A percentile compares a stretch with the other conserved stretches of the same genome.
These are phyloP conservation scores for Corella eumyota DNA, from an alignment of 23 tunicate genomes.

Conservation along the genomic window DNA sequence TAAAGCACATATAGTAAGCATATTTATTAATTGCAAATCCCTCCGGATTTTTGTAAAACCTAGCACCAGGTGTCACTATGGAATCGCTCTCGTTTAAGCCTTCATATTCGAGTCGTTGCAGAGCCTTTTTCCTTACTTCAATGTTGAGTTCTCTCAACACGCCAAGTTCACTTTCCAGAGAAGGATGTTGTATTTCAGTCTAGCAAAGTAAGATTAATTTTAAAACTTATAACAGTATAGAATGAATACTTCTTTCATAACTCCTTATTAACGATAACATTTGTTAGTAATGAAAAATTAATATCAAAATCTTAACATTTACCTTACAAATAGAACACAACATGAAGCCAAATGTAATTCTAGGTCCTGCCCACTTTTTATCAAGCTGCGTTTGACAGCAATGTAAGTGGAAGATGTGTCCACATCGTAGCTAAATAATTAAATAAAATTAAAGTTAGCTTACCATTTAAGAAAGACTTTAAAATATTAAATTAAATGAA, in stretches of 20 bases:
- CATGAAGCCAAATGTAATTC: slow-evolving; percentile 62
- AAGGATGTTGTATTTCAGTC: slow-evolving; percentile 43
- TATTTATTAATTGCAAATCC: slow-evolving; percentile 73
- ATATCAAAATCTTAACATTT: not conserved
- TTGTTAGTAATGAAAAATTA: too few species aligned
- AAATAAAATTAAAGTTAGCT: not conserved
- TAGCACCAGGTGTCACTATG: slow-evolving; percentile 30
- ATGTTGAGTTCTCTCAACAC: slow-evolving; percentile 30
- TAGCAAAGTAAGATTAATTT: too few species aligned
- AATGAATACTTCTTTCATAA: too few species aligned
- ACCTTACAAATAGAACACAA: slow-evolving; percentile 77
- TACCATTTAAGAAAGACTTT: not conserved
- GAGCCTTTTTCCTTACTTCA: slow-evolving; percentile 56
- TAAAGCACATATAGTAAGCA: slow-evolving; percentile 79
- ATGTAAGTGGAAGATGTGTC: slow-evolving; percentile 57
- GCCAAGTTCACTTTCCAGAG: slow-evolving; percentile 19
- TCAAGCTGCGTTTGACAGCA: slow-evolving; percentile 58
- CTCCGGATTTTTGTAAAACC: slow-evolving; percentile 40
- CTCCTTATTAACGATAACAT: too few species aligned
- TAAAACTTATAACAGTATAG: not conserved
- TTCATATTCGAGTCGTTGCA: slow-evolving; percentile 64
- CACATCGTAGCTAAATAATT: slow-evolving; percentile 40
- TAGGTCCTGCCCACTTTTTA: slow-evolving; percentile 74
- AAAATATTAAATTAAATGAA: not conserved
- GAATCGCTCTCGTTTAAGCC: slow-evolving; percentile 51